These are phyloP conservation scores for Ariopsis seemanni DNA, from an alignment of 2,113 vertebrate genomes.

Conservation along the genomic window DNA sequence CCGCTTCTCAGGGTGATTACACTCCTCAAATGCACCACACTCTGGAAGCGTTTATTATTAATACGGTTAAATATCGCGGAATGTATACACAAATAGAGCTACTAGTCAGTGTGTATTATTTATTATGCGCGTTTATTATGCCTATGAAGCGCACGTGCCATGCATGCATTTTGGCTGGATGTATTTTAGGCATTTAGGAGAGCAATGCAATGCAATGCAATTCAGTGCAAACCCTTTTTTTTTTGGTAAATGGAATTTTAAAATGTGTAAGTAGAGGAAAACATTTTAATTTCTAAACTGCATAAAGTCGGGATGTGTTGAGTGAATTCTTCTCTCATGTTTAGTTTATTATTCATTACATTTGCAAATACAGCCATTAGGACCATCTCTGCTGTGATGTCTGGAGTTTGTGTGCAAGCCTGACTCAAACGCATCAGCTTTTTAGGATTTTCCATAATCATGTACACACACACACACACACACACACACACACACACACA, in stretches of 20 bases:
- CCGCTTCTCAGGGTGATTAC: slow-evolving; percentile 76
- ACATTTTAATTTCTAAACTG: not conserved
- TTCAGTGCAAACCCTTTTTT: not conserved
- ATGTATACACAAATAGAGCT: not conserved
- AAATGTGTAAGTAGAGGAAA: slow-evolving; percentile 5
- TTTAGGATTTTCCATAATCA: not conserved
- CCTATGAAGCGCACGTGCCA: not conserved
- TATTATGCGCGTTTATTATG: not conserved
- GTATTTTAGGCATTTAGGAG: not conserved
- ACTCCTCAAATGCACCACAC: slow-evolving; percentile 75
- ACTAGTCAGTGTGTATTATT: not conserved
- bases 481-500: not conserved
- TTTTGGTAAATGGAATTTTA: not conserved
- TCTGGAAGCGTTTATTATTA: slow-evolving; percentile 71
- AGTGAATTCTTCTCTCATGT: not conserved
- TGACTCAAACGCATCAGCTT: not conserved
- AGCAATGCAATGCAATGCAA: no score
- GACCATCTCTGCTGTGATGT: not conserved
- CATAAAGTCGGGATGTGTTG: not conserved
- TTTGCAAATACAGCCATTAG: not conserved
- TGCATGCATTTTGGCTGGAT: not conserved
- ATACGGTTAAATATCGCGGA: slow-evolving; percentile 3
- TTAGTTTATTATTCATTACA: not conserved
- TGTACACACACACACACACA: not conserved
- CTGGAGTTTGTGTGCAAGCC: not conserved